Conservation (phyloP, 2,113 vertebrate species). For the Ivindomyrus marchei region DNA sequence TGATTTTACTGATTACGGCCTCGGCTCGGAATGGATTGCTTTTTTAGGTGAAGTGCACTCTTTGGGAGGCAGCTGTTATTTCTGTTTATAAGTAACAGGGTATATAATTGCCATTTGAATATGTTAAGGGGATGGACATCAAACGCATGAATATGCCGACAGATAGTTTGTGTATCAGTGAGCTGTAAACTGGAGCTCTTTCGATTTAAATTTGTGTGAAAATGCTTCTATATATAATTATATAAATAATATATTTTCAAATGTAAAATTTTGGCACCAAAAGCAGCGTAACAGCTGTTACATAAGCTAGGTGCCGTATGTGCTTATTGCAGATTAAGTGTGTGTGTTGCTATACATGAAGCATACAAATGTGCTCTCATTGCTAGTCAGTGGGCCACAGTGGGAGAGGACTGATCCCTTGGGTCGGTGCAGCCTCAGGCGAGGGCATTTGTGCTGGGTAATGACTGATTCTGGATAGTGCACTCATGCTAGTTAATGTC, state of each 20-base stretch:
- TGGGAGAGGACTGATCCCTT: not conserved
- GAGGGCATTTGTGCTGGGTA: not conserved
- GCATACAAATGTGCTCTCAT: not conserved
- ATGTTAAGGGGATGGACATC: not conserved
- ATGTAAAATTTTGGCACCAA: not conserved
- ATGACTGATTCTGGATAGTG: not conserved
- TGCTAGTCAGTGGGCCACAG: not conserved
- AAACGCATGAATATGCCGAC: not conserved
- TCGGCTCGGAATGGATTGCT: slow-evolving; percentile 2
- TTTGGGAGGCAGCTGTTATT: slow-evolving; percentile 7
- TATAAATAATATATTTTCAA: slow-evolving; percentile 8
- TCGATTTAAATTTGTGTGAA: not conserved
- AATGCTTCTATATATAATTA: not conserved
- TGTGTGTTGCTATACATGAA: not conserved
- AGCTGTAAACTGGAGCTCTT: not conserved
- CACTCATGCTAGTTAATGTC: not conserved
- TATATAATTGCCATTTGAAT: slow-evolving; percentile 14
- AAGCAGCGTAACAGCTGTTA: not conserved
- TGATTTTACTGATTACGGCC: slow-evolving; percentile 21
- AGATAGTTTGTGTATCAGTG: not conserved
- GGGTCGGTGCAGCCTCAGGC: not conserved
- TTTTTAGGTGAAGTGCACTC: slow-evolving; percentile 4
- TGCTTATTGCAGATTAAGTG: not conserved
- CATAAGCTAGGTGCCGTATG: not conserved
- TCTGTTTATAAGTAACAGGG: slow-evolving; percentile 11